These are phyloP conservation scores for Mycteria americana DNA, from an alignment of 2,797 vertebrate genomes.

Conservation along the genomic window DNA sequence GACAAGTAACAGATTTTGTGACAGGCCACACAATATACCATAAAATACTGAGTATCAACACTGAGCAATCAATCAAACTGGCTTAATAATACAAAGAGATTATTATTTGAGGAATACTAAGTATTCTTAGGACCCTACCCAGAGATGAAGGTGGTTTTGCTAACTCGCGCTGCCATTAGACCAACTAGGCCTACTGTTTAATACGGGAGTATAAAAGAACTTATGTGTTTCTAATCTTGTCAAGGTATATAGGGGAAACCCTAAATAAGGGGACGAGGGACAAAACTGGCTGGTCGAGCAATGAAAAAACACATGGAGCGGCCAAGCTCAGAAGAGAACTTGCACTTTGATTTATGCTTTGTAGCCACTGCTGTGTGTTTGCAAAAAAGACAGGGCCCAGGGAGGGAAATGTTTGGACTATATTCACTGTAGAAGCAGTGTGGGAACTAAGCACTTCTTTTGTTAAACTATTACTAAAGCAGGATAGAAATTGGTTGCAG, in stretches of 20 bases:
- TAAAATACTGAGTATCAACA: conserved; percentile 59
- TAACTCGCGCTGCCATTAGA: background rate
- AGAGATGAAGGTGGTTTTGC: background rate
- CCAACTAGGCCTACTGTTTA: background rate
- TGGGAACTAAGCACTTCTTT: conserved; percentile 3
- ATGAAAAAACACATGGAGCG: background rate
- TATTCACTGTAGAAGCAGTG: background rate
- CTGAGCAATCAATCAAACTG: conserved; percentile 39
- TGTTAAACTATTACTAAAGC: conserved; percentile 13
- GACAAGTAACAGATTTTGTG: conserved; percentile 66
- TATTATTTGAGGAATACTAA: conserved; percentile 28
- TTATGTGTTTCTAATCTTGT: background rate
- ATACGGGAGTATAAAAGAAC: background rate
- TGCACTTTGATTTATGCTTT: conserved; percentile 25
- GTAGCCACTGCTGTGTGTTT: conserved; percentile 12
- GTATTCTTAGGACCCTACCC: background rate
- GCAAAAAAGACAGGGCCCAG: background rate
- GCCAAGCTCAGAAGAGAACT: background rate
- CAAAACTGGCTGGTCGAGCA: background rate
- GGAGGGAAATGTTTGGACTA: background rate
- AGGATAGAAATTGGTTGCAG: background rate
- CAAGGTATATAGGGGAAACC: background rate
- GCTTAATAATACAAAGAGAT: conserved; percentile 27
- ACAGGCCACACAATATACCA: conserved; percentile 60
- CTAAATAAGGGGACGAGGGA: background rate